Evolutionary conservation across 2,888 invertebrate genomes (phyloP).

Genomic region (Caenorhabditis afra): DNA sequence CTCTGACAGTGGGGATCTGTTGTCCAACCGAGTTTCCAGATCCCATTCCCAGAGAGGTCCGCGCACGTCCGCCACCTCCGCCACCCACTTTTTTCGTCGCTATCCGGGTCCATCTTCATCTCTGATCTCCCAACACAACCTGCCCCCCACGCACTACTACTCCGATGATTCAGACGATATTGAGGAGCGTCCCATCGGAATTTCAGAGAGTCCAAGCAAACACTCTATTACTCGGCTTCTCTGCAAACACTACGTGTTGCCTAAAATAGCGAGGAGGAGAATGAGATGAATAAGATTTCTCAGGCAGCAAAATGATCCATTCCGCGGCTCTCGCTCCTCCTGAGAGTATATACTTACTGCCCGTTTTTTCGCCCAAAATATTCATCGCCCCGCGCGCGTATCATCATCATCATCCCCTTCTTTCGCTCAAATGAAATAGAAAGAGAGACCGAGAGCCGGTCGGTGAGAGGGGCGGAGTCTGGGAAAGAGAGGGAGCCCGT

Average conservation of each 20-base stretch:
- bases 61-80: not conserved
- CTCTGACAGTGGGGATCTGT: too few relatives aligned
- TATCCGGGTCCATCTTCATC: constrained; percentile 22
- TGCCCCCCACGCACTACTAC: constrained; percentile 30
- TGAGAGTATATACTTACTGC: constrained; percentile 26
- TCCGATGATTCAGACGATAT: constrained; percentile 8
- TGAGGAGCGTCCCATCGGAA: not conserved
- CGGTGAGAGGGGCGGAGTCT: constrained; percentile 30
- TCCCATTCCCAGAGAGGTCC: not conserved
- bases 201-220: constrained; percentile 19
- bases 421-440: constrained; percentile 32
- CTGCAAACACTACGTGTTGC: constrained; percentile 8
- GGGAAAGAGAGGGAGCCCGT: not conserved
- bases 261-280: not conserved
- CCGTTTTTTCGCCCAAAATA: constrained; percentile 35
- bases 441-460: constrained; percentile 16
- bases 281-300: constrained; percentile 12
- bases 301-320: constrained; percentile 23
- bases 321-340: constrained; percentile 1
- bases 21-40: not conserved
- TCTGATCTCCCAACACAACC: constrained; percentile 13
- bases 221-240: not conserved
- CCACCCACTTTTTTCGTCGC: not conserved
- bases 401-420: constrained; percentile 24
- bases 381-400: constrained; percentile 32